Conservation (phyloP, 2,888 invertebrate species). For the Dinocampus coccinellae region DNA sequence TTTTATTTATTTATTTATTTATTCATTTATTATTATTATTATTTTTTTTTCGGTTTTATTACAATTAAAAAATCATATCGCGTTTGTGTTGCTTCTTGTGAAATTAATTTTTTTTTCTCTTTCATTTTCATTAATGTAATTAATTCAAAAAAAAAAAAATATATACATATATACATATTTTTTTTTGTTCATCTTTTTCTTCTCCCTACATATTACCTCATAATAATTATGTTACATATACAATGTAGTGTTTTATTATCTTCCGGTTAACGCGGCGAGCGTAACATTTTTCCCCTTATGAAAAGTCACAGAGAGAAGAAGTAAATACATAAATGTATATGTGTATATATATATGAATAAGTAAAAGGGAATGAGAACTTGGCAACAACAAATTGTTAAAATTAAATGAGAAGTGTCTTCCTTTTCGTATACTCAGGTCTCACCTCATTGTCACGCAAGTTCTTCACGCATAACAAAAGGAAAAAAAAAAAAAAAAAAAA, state of each 20-base stretch:
- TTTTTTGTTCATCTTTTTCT: background rate
- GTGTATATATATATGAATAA: background rate
- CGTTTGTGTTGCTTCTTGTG: background rate
- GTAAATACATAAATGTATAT: background rate
- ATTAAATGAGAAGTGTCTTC: slow-evolving; percentile 27
- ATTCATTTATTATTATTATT: background rate
- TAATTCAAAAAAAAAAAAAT: too few relatives aligned
- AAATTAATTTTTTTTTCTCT: background rate
- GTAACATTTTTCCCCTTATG: slow-evolving; percentile 16
- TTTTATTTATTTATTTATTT: background rate
- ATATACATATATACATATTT: too few relatives aligned
- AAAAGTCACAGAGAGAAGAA: background rate
- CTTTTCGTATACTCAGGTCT: background rate
- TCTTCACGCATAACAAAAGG: slow-evolving; percentile 26
- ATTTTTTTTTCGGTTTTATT: background rate
- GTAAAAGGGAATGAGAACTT: slow-evolving; percentile 2
- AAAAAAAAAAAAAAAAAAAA: slow-evolving; percentile 7
- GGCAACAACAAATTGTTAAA: slow-evolving; percentile 10
- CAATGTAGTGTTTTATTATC: slow-evolving; percentile 1
- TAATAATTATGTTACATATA: background rate
- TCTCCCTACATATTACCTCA: background rate
- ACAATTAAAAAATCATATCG: background rate
- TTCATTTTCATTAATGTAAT: background rate
- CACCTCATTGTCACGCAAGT: slow-evolving; percentile 30
- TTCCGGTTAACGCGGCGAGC: slow-evolving; percentile 14